A percentile compares a stretch with the other conserved stretches of the same genome.
phyloP scores from a whole-genome alignment of 1,140 invertebrate genomes.

The Cotesia typhae region DNA sequence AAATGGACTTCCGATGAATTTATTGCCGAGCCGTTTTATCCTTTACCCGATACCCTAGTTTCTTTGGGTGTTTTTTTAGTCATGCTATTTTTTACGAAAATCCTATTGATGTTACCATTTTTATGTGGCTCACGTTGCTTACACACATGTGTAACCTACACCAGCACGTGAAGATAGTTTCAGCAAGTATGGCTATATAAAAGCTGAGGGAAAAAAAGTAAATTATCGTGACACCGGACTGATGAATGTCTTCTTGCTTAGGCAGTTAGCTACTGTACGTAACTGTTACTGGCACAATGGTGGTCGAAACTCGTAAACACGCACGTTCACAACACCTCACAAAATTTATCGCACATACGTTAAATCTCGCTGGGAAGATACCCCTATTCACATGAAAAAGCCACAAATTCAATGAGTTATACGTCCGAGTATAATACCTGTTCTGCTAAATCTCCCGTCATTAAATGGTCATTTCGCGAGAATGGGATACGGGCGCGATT shows the following conservation, averaged over 20 bases:
- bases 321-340: slow-evolving; percentile 24
- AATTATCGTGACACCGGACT: slow-evolving; percentile 31
- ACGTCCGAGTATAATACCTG: neutral
- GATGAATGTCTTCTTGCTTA: slow-evolving; percentile 31
- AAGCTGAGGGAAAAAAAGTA: slow-evolving; percentile 24
- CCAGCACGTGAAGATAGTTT: neutral
- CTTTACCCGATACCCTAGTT: neutral
- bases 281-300: neutral
- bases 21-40: slow-evolving; percentile 2
- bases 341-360: slow-evolving; percentile 36
- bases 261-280: too few species aligned
- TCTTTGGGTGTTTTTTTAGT: too few species aligned
- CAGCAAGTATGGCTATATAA: slow-evolving; percentile 19
- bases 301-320: slow-evolving; percentile 36
- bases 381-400: slow-evolving; percentile 16
- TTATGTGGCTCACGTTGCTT: neutral
- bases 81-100: neutral
- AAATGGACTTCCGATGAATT: too few species aligned
- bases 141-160: neutral
- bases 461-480: too few species aligned
- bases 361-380: slow-evolving; percentile 34
- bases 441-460: too few species aligned
- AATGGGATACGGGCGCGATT: too few species aligned
- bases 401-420: slow-evolving; percentile 30
- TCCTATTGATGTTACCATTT: slow-evolving; percentile 20